Base-by-base conservation (phyloP, 2,888 invertebrate genomes). In the Agrotis exclamationis region DNA sequence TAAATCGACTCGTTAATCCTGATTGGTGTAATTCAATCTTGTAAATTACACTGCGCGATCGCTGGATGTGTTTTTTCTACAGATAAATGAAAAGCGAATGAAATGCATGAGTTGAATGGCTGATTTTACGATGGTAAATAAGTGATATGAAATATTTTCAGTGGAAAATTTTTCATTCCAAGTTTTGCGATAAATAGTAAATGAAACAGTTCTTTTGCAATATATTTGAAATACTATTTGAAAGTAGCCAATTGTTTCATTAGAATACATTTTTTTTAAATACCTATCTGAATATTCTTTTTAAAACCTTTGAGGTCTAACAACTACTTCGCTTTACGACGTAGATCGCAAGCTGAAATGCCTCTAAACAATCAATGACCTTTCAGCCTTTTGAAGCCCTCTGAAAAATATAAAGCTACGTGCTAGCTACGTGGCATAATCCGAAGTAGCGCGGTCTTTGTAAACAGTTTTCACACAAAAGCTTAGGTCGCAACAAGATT, bases 11-110 rank as follows among this genome's bases (percentile, higher is more conserved):
- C 83, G 85, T 86, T 85, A 86, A 79, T 78, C 75, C 82, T 81
- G 79, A 87, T 86, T 81, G 83, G 66, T 79, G 83, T 87, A 84
- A 87, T 87, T 86, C 75, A 85, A 85, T 85, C 70, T 83, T 79
- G 75, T 81, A 83, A 85, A 87, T 87, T 82, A 75, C 84, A 68
- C 71, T 82, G 78, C 73, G 65, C 70, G 72, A 65, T 70, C 58
- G 54, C 62, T 79, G 79, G 78, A 83, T 63, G 63, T 64, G 33
- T 75, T 80, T 82, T 80, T 70, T 70, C 68, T 63, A 57, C 58
- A 63, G 60, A 65, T 65, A 74, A 72, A 74, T 84, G 71, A 85
- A 82, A 79, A 76, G 70, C 70, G 51, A 56, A 59, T 63, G 60
- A 59, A 57, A 75, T 70, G 58, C 65, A 59, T 51, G 70, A 62